These are phyloP conservation scores for Drosophila macrospina DNA, from an alignment of 2,888 invertebrate species.

Conservation along the genomic window DNA sequence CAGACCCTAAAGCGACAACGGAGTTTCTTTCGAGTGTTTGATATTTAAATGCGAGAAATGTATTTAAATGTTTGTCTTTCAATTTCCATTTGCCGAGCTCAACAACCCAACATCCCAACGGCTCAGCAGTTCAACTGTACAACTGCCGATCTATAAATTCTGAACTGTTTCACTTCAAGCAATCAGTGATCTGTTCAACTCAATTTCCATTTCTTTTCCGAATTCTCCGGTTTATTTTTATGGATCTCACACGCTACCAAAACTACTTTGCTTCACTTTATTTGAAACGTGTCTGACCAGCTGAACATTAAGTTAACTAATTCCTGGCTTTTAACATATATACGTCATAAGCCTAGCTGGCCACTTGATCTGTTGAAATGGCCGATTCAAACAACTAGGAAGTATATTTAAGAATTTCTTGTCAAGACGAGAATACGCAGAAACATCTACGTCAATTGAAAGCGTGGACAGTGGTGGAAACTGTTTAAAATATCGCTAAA, in stretches of 20 bases:
- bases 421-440: constrained; percentile 31
- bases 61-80: constrained; percentile 54
- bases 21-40: constrained; percentile 60
- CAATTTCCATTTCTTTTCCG: constrained; percentile 4
- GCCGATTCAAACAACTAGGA: constrained; percentile 42
- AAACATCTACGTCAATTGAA: constrained; percentile 28
- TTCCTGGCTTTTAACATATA: constrained; percentile 30
- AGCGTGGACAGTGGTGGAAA: constrained; percentile 21
- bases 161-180: constrained; percentile 20
- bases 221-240: constrained; percentile 7
- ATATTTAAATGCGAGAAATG: constrained; percentile 25
- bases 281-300: constrained; percentile 36
- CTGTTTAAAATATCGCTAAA: not conserved
- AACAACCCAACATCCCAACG: not conserved
- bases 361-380: constrained; percentile 25
- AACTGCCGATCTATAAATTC: constrained; percentile 20
- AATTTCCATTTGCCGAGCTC: constrained; percentile 45
- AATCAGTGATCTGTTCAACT: constrained; percentile 19
- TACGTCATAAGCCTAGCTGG: constrained; percentile 22
- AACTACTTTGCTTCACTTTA: constrained; percentile 20
- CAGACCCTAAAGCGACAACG: constrained; percentile 52
- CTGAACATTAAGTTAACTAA: constrained; percentile 23
- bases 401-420: constrained; percentile 34
- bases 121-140: constrained; percentile 4
- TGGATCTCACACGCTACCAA: constrained; percentile 24